Evolutionary conservation across 2,888 invertebrate genomes (phyloP).

Genomic region (Pollenia labialis): DNA sequence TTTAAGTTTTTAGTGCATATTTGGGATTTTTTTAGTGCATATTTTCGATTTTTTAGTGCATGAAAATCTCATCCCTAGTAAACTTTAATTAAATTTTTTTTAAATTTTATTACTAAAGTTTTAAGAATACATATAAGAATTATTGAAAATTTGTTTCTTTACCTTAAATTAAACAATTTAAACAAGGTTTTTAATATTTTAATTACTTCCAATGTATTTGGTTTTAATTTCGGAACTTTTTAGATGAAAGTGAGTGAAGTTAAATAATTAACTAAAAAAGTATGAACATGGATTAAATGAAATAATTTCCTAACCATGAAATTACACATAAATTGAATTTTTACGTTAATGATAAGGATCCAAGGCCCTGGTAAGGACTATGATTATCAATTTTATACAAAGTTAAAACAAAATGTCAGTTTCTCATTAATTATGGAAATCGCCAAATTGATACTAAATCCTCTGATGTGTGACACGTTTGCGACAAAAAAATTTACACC

Average conservation of each 20-base stretch:
- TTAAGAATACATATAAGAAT: neutral
- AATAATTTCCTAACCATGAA: neutral
- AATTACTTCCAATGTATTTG: conserved; percentile 35
- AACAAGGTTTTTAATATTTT: conserved; percentile 5
- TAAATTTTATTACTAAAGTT: no score
- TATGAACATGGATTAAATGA: conserved; percentile 12
- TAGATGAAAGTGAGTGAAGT: neutral
- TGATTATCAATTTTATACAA: conserved; percentile 15
- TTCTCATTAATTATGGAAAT: conserved; percentile 68
- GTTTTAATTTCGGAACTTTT: conserved; percentile 26
- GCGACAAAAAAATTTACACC: conserved; percentile 87
- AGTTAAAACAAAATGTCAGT: conserved; percentile 63
- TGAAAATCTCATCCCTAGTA: no score
- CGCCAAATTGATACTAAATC: conserved; percentile 73
- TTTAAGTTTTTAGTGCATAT: neutral
- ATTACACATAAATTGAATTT: conserved; percentile 18
- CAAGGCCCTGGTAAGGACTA: conserved; percentile 4
- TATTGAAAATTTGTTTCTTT: conserved; percentile 32
- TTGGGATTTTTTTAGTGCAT: neutral
- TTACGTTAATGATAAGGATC: conserved; percentile 23
- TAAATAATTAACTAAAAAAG: conserved; percentile 7
- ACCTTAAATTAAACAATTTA: conserved; percentile 19
- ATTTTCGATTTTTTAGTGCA: no score
- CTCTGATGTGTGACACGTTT: conserved; percentile 29
- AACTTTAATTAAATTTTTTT: no score